These are phyloP conservation scores for Euschistus heros DNA, from an alignment of 1,140 invertebrate genomes.

Conservation along the genomic window DNA sequence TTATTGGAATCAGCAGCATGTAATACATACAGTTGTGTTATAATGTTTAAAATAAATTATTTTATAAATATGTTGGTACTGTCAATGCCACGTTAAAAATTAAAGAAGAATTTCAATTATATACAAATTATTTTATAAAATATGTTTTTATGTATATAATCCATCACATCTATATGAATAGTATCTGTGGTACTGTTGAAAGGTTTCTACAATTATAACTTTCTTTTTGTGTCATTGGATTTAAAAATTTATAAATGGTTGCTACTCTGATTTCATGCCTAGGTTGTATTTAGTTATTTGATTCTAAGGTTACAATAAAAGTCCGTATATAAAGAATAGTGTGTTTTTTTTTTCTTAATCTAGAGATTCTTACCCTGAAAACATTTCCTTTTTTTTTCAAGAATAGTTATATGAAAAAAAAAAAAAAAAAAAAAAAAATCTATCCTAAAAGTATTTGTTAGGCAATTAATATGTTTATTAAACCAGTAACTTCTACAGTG, in stretches of 20 bases:
- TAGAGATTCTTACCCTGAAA: too few relatives aligned
- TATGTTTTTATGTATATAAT: not conserved
- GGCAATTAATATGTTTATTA: not conserved
- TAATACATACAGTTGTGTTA: constrained; percentile 15
- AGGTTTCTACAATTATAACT: too few relatives aligned
- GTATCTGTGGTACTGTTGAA: constrained; percentile 3
- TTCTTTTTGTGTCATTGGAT: too few relatives aligned
- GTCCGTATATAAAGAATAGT: not conserved
- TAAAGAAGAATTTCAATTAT: not conserved
- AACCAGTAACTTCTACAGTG: not conserved
- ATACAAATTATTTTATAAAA: constrained; percentile 9
- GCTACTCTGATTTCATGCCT: constrained; percentile 5
- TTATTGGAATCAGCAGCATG: constrained; percentile 2
- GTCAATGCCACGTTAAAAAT: constrained; percentile 11
- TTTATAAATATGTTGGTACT: constrained; percentile 13
- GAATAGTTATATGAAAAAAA: not conserved
- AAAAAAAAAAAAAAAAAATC: not conserved
- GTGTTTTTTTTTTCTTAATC: not conserved
- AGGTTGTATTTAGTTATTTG: constrained; percentile 15
- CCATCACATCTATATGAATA: not conserved
- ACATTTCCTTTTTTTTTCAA: not conserved
- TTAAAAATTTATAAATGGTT: constrained; percentile 8
- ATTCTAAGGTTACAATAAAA: constrained; percentile 16
- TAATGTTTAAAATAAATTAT: constrained; percentile 9
- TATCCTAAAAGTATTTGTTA: not conserved